Evolutionary conservation across 2,113 vertebrate species (phyloP), one percentile per base, ranked within the genome.

Genomic region (Coreoperca whiteheadi): DNA sequence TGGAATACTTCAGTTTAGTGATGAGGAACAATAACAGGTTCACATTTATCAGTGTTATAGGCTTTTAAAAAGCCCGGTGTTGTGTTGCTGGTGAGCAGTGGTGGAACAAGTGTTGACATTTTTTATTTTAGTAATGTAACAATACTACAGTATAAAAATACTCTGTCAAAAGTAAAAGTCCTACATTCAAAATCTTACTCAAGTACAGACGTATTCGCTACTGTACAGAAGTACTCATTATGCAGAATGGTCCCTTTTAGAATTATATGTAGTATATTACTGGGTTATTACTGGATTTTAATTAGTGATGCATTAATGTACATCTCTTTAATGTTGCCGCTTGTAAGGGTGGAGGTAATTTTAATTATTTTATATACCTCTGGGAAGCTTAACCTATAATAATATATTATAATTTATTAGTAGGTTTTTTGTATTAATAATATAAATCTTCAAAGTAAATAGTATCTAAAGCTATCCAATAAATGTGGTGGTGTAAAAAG

Each of bases 1-100:
- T 69, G 67, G 73, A 50, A 67, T 14, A 37, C 77, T 77, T 85
- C 43, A 30, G 32, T 77, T 85, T 37, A 30, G 32, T 59, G 15
- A 83, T 32, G n/a, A 78, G 70, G 32, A 81, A 65, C 70, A 71
- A 79, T 41, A 84, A 71, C 66, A 51, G 18, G 61, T n/a, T 69
- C 80, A 74, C 21, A 48, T 69, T 70, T 37, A 65, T 77, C 51
- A 66, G 63, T 76, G 18, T 9, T 32, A 51, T 25, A 39, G 56
- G 65, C 66, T 53, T 68, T 86, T 64, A 23, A 79, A 82, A 78
- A 69, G 41, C 20, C 21, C 57, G 28, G 16, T 48, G 21, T 74
- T 70, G 39, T 63, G 28, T 9, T 46, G 43, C 16, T 70, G 39
- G 54, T 39, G 4, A 54, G 34, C 18, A 65, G 50, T 18, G 34